A percentile compares a stretch with the other conserved stretches of the same genome.
Evolutionary conservation across 2,113 vertebrate species (phyloP).

Genomic region (Phrynosoma blainvillii): DNA sequence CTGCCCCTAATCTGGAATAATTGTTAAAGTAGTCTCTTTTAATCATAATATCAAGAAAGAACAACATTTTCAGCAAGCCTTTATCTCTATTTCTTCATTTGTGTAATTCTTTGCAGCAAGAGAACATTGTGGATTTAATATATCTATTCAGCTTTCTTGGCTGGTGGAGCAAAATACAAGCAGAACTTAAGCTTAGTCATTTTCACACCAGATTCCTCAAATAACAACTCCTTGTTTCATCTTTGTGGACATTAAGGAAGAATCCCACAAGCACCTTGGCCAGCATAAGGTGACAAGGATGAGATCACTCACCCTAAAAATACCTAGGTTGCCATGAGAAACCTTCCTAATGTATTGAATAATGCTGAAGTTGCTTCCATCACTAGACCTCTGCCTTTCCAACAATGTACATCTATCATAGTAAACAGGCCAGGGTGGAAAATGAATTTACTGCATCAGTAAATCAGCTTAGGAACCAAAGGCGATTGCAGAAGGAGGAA

Average conservation of each 20-base stretch:
- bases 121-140: not conserved
- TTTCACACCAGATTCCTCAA: not conserved
- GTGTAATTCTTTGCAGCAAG: rapidly evolving
- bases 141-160: not conserved
- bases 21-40: no score
- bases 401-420: not conserved
- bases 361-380: not conserved
- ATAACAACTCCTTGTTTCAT: not conserved
- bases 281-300: not conserved
- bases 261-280: not conserved
- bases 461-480: not conserved
- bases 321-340: not conserved
- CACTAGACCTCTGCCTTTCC: not conserved
- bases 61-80: no score
- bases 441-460: not conserved
- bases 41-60: no score
- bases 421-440: conserved; percentile 9
- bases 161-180: not conserved
- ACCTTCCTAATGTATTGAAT: not conserved
- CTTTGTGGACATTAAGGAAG: not conserved
- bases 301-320: not conserved
- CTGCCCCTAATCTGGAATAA: no score
- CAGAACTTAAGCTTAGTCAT: not conserved
- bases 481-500: conserved; percentile 1
- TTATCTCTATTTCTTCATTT: rapidly evolving